Conservation (phyloP, 2,888 invertebrate species). For the Laothoe populi region DNA sequence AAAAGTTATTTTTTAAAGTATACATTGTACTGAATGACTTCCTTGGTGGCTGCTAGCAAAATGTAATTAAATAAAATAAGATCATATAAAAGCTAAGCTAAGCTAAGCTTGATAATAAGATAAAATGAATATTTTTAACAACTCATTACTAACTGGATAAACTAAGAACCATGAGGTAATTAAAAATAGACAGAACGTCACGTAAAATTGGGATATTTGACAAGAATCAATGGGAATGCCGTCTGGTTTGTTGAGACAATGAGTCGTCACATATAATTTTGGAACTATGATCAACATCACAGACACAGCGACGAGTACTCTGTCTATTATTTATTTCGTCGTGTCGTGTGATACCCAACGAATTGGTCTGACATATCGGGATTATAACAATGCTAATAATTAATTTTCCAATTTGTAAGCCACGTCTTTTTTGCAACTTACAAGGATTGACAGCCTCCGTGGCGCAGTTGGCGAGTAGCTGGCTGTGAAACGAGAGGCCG, state of each 20-base stretch:
- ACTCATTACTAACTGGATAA: background rate
- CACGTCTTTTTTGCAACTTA: too few relatives aligned
- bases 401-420: too few relatives aligned
- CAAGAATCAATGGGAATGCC: constrained; percentile 42
- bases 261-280: constrained; percentile 59
- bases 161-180: background rate
- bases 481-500: too few relatives aligned
- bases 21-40: too few relatives aligned
- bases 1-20: too few relatives aligned
- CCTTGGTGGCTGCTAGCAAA: too few relatives aligned
- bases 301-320: background rate
- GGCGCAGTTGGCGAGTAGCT: too few relatives aligned
- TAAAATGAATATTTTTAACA: background rate
- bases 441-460: too few relatives aligned
- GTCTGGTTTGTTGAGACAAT: constrained; percentile 46
- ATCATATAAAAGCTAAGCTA: too few relatives aligned
- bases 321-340: constrained; percentile 12
- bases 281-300: constrained; percentile 50
- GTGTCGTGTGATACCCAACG: background rate
- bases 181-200: background rate
- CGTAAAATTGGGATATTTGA: background rate
- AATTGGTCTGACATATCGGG: background rate
- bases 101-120: too few relatives aligned
- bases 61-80: too few relatives aligned
- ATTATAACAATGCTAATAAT: too few relatives aligned